Evolutionary conservation across 2,797 vertebrate genomes (phyloP), one percentile per base, ranked within the genome.

Genomic region (Protonibea diacanthus): DNA sequence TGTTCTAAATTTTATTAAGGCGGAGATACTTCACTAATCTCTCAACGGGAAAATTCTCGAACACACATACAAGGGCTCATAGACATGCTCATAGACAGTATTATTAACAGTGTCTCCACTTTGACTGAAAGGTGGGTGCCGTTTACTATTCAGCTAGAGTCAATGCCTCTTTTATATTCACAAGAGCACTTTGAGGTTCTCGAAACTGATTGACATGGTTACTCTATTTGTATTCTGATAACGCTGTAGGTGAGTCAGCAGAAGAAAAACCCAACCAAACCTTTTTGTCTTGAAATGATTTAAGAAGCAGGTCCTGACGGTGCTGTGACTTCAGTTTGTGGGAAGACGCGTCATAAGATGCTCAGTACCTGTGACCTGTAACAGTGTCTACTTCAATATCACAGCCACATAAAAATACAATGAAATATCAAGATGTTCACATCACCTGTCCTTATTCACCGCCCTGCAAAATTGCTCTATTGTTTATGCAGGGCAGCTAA

Each of bases 381-480:
- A 85, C 81, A 67, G 60, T 74, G 90, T 88, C 60, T 66, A 77
- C 62, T 61, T 55, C 42, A 70, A 67, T 81, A 88, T 81, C 75
- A 44, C 44, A 63, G 71, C 56, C 44, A 29, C 51, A 64, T 73
- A 11, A 80, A 76, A 84, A 84, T 73, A 85, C 86, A 89, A 85
- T 80, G 82, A 83, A 80, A 86, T 86, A 88, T 81, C 60, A 84
- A 89, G 84, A 84, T 69, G 85, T 89, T 89, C 81, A 76, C 88
- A 87, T 85, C 80, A 72, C 84, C 86, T 88, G 83, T 83, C 76
- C 85, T 86, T 76, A 81, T 88, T 89, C 83, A 86, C 3, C 1
- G 6, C 0, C 10, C 48, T 73, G 85, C 13, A 83, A 90, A 85
- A 89, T 87, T 91, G 76, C 73, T 82, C 57, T 51, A 80, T 94